Evolutionary conservation across 30 jellyfish, hydroid and myxozoan species (phyloP).

Genomic region (Nemopilema nomurai): DNA sequence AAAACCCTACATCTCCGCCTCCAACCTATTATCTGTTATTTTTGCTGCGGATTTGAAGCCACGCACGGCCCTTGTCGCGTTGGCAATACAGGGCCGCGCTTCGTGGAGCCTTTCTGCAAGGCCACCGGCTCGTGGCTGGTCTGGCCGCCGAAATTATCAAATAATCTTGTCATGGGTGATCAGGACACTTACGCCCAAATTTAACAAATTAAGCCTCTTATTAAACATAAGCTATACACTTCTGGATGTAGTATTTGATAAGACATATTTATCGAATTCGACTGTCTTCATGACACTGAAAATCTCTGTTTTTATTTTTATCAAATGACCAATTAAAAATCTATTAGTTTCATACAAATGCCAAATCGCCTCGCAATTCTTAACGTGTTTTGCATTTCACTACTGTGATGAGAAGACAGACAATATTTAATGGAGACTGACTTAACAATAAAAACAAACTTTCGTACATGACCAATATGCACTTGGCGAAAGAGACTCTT

Average conservation of each 20-base stretch:
- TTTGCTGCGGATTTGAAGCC: constrained; percentile 40
- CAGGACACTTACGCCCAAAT: constrained; percentile 80
- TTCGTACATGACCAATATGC: background rate
- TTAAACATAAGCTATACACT: constrained; percentile 21
- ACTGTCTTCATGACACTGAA: background rate
- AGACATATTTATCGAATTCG: background rate
- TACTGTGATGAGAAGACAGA: background rate
- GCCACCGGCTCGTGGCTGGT: constrained; percentile 56
- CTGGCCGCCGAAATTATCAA: constrained; percentile 19
- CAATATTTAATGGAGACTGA: background rate
- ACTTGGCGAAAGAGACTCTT: background rate
- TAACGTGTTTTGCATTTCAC: background rate
- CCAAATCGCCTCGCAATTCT: background rate
- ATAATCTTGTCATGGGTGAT: constrained; percentile 64
- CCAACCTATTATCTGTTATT: constrained; percentile 45
- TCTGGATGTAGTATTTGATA: background rate
- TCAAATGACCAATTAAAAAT: background rate
- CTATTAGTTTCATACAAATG: background rate
- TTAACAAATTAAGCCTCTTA: constrained; percentile 60
- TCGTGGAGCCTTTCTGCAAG: constrained; percentile 14
- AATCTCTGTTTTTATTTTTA: background rate
- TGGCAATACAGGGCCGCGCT: constrained; percentile 26
- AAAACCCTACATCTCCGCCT: constrained; percentile 48
- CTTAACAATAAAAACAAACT: background rate
- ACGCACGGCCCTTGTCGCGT: constrained; percentile 19